Evolutionary conservation across 2,113 vertebrate genomes (phyloP).

Genomic region (Vidua macroura): DNA sequence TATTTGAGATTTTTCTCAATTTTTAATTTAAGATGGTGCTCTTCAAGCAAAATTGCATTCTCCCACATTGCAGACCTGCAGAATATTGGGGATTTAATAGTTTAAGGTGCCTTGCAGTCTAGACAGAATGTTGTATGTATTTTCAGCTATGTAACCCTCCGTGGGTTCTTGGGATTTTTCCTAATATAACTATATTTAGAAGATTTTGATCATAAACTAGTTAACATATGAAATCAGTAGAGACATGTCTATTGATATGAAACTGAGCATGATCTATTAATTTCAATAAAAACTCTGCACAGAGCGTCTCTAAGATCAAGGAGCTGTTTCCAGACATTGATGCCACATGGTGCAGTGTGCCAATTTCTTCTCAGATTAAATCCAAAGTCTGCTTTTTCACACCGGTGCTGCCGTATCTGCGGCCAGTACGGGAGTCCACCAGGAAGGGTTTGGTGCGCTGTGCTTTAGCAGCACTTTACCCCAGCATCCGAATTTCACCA

Average conservation of each 20-base stretch:
- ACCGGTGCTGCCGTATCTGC: accelerated
- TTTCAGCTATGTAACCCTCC: not conserved
- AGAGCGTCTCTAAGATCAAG: not conserved
- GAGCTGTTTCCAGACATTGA: not conserved
- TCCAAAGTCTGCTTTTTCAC: not conserved
- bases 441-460: too few relatives aligned
- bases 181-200: not conserved
- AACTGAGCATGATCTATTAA: not conserved
- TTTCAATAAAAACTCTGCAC: not conserved
- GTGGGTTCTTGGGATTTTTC: not conserved
- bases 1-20: not conserved
- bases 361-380: not conserved
- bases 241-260: not conserved
- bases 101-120: not conserved
- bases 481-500: not conserved
- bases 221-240: not conserved
- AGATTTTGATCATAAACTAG: not conserved
- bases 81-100: not conserved
- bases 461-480: not conserved
- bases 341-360: not conserved
- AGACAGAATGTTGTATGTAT: not conserved
- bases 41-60: not conserved
- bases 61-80: not conserved
- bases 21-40: not conserved
- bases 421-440: accelerated